Evolutionary conservation across 2,113 vertebrate genomes (phyloP).

Genomic region (Eptesicus fuscus): DNA sequence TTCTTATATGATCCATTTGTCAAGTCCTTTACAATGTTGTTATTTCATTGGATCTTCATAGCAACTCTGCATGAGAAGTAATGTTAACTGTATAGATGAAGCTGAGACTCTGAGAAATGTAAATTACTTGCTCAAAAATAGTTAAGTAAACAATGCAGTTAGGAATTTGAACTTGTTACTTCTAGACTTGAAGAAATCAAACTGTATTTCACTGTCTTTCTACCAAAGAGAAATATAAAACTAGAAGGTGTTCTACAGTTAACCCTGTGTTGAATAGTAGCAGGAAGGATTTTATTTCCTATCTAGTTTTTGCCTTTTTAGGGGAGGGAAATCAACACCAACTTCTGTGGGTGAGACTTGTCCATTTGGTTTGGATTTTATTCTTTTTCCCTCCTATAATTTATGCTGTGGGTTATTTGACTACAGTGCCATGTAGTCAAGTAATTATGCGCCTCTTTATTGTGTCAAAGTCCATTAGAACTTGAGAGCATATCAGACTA

Average conservation of each 20-base stretch:
- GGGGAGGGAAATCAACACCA: not conserved
- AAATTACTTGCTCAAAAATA: not conserved
- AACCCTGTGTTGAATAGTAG: not conserved
- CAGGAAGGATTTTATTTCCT: constrained; percentile 35
- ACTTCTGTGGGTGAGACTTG: not conserved
- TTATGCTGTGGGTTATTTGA: not conserved
- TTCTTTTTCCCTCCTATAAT: not conserved
- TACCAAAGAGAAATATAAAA: not conserved
- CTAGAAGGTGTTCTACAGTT: not conserved
- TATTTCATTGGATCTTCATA: not conserved
- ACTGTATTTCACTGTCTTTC: not conserved
- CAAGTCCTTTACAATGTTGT: not conserved
- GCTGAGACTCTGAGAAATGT: not conserved
- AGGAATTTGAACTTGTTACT: not conserved
- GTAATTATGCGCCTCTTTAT: constrained; percentile 24
- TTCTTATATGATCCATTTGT: not conserved
- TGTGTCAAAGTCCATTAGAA: constrained; percentile 17
- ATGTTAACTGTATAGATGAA: not conserved
- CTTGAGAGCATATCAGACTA: not conserved
- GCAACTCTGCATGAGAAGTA: not conserved
- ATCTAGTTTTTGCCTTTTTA: not conserved
- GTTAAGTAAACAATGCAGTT: not conserved
- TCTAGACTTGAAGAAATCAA: not conserved
- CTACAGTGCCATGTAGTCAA: not conserved
- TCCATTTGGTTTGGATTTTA: constrained; percentile 32